Percentiles rank a stretch among this genome's conserved stretches.
phyloP scores from a whole-genome alignment of 2,113 vertebrate genomes.

The Hemicordylus capensis region DNA sequence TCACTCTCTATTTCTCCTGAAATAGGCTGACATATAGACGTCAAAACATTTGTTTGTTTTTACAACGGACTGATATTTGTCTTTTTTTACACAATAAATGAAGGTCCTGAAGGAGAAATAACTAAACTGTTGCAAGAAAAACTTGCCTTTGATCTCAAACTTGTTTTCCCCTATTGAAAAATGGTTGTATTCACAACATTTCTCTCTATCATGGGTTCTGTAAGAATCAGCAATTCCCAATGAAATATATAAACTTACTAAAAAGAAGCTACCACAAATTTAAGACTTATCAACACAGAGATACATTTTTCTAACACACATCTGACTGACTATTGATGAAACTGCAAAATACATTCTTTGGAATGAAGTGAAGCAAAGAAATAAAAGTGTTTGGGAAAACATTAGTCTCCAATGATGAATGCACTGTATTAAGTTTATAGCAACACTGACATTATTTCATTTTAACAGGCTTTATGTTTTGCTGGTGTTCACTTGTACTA shows the following conservation, averaged over 20 bases:
- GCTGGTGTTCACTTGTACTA: constrained; percentile 4
- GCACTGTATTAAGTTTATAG: background rate
- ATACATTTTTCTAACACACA: background rate
- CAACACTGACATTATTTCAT: constrained; percentile 1
- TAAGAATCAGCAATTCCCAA: background rate
- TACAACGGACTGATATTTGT: no score
- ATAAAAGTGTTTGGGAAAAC: background rate
- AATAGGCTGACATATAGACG: no score
- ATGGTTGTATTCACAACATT: accelerated
- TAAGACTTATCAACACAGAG: background rate
- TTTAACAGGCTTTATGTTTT: constrained; percentile 4
- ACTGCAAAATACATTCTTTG: background rate
- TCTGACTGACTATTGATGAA: background rate
- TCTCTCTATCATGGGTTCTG: background rate
- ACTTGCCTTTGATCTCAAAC: background rate
- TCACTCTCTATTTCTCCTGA: no score
- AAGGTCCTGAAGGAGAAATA: no score
- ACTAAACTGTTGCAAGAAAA: background rate
- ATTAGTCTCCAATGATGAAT: accelerated
- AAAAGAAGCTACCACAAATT: accelerated
- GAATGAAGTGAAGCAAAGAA: background rate
- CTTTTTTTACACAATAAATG: no score
- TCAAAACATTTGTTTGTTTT: no score
- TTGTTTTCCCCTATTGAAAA: background rate
- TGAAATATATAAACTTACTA: background rate